phyloP scores from a whole-genome alignment of 1,140 invertebrate genomes.

The Gonioctena quinquepunctata region DNA sequence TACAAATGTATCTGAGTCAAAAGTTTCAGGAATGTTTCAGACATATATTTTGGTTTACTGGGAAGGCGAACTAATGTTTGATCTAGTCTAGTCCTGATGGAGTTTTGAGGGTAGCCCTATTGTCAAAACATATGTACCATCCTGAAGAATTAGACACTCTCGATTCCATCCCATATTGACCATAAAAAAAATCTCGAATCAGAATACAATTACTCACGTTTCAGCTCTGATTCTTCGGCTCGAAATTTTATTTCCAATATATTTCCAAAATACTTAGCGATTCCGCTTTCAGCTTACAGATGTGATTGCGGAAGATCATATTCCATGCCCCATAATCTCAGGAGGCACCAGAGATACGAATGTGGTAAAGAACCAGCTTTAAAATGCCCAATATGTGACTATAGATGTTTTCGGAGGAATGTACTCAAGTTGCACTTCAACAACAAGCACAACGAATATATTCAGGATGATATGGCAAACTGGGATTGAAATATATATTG shows the following conservation, averaged over 20 bases:
- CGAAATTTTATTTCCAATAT: not conserved
- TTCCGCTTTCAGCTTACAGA: not conserved
- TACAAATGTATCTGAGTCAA: too few species aligned
- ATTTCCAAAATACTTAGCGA: not conserved
- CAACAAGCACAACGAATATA: not conserved
- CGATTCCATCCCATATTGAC: too few species aligned
- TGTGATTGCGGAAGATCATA: conserved; percentile 17
- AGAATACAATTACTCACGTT: not conserved
- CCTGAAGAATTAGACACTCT: too few species aligned
- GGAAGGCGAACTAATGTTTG: too few species aligned
- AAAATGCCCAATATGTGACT: conserved; percentile 60
- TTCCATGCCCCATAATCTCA: conserved; percentile 58
- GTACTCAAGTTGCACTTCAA: not conserved
- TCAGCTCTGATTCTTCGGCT: not conserved
- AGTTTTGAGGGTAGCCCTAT: too few species aligned
- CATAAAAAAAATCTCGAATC: not conserved
- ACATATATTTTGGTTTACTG: too few species aligned
- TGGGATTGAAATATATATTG: too few species aligned
- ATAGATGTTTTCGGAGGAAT: conserved; percentile 48
- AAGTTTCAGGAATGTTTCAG: too few species aligned
- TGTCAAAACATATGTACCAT: too few species aligned
- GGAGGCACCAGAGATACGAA: conserved; percentile 60
- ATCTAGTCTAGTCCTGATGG: too few species aligned
- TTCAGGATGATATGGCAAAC: too few species aligned
- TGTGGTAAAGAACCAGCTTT: conserved; percentile 60